Percentiles rank a stretch among this genome's conserved stretches.
Conservation (phyloP, 2,113 vertebrate genomes). For the Chaenogobius annularis region DNA sequence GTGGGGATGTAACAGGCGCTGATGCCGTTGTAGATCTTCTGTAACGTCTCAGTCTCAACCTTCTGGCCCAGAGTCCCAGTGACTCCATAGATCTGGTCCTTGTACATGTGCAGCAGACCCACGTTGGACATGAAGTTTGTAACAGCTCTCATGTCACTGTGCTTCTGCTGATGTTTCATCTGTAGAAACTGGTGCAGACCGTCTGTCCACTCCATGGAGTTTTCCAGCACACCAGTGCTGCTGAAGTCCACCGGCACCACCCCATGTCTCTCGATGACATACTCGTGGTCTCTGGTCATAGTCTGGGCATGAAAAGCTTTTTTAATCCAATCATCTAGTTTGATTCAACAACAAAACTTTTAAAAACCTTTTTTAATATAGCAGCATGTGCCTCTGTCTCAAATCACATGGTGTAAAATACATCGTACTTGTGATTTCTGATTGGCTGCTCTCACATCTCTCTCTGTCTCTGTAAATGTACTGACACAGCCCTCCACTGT, state of each 20-base stretch:
- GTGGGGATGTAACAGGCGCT: conserved; percentile 60
- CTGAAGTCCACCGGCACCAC: conserved; percentile 70
- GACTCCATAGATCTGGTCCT: conserved; percentile 59
- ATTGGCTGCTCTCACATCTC: conserved; percentile 1
- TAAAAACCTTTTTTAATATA: conserved; percentile 57
- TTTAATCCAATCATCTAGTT: conserved; percentile 61
- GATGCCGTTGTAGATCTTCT: conserved; percentile 54
- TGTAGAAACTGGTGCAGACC: conserved; percentile 76
- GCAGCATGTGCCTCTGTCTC: background rate
- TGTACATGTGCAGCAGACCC: conserved; percentile 58
- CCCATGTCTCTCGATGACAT: conserved; percentile 48
- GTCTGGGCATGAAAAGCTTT: conserved; percentile 63
- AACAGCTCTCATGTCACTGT: conserved; percentile 61
- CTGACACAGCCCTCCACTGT: conserved; percentile 33
- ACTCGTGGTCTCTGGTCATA: conserved; percentile 53
- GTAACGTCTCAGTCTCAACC: conserved; percentile 53
- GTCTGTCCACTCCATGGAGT: conserved; percentile 60
- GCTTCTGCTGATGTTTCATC: conserved; percentile 65
- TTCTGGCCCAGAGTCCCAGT: conserved; percentile 70
- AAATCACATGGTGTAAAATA: conserved; percentile 41
- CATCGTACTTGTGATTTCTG: conserved; percentile 9
- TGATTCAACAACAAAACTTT: conserved; percentile 48
- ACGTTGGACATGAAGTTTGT: conserved; percentile 75
- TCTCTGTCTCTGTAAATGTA: conserved; percentile 23
- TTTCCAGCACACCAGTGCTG: conserved; percentile 71